Evolutionary conservation across 2,888 invertebrate genomes (phyloP).

Genomic region (Drosophila neotestacea): DNA sequence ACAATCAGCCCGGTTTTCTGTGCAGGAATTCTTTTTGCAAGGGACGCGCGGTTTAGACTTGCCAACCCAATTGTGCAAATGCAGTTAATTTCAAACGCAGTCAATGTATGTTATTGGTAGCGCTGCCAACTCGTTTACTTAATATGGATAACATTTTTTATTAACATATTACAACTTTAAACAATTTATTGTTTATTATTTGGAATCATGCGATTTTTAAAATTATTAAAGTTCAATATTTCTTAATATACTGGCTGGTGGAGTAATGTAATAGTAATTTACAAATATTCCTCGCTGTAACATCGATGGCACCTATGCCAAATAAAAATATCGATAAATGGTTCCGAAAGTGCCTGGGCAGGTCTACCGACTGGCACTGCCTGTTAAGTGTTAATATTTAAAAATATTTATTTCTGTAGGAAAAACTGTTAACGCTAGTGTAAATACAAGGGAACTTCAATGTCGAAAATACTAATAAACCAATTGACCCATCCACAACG

Average conservation of each 20-base stretch:
- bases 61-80: conserved; percentile 50
- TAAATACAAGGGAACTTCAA: conserved; percentile 36
- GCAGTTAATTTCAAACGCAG: conserved; percentile 62
- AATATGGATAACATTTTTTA: neutral
- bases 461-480: conserved; percentile 77
- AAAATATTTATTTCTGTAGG: conserved; percentile 7
- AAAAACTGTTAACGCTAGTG: neutral
- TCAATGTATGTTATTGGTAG: neutral
- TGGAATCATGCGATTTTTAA: too few species aligned
- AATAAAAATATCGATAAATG: conserved; percentile 18
- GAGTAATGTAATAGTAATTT: neutral
- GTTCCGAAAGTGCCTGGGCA: conserved; percentile 7
- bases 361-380: conserved; percentile 3
- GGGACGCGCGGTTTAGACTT: conserved; percentile 66
- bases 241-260: too few species aligned
- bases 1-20: conserved; percentile 61
- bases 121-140: conserved; percentile 38
- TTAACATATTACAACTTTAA: too few species aligned
- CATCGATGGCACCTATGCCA: neutral
- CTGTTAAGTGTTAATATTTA: conserved; percentile 13
- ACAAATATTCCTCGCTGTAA: neutral
- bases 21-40: conserved; percentile 77
- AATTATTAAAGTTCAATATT: too few species aligned
- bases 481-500: conserved; percentile 87
- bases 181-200: neutral